Conservation (phyloP, 2,888 invertebrate genomes). For the Spatulosminthurus flaviceps region DNA sequence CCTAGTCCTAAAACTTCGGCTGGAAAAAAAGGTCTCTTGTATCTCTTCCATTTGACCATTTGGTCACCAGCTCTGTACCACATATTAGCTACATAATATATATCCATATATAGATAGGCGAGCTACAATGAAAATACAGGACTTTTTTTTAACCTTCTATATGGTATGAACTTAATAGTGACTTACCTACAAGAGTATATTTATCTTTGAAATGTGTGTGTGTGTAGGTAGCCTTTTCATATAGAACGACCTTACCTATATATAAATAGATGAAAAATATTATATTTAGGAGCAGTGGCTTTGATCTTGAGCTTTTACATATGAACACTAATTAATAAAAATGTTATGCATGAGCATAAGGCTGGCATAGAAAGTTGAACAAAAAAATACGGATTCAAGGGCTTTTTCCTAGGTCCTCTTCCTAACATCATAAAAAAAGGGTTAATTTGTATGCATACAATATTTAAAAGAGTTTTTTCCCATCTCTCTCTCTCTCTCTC, state of each 20-base stretch:
- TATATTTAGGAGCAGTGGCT: not conserved
- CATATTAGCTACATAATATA: not conserved
- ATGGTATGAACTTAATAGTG: too few relatives aligned
- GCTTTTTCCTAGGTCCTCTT: conserved; percentile 6
- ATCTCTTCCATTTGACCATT: conserved; percentile 11
- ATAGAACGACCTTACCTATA: too few relatives aligned
- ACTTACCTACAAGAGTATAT: too few relatives aligned
- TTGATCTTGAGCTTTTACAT: not conserved
- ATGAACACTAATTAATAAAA: conserved; percentile 22
- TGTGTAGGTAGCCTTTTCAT: too few relatives aligned
- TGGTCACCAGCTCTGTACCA: not conserved
- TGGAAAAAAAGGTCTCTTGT: not conserved
- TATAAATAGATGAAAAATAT: too few relatives aligned
- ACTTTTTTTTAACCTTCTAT: too few relatives aligned
- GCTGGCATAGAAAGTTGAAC: not conserved
- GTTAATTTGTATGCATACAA: conserved; percentile 37
- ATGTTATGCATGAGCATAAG: conserved; percentile 28
- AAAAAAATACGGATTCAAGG: conserved; percentile 19
- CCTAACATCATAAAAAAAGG: conserved; percentile 7
- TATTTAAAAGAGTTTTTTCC: conserved; percentile 36
- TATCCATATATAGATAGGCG: too few relatives aligned
- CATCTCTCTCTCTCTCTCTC: not conserved
- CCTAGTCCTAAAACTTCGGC: not conserved
- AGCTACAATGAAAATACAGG: too few relatives aligned
- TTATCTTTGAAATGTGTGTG: too few relatives aligned